phyloP scores from a whole-genome alignment of 2,888 invertebrate genomes.

The Agriopis marginaria region DNA sequence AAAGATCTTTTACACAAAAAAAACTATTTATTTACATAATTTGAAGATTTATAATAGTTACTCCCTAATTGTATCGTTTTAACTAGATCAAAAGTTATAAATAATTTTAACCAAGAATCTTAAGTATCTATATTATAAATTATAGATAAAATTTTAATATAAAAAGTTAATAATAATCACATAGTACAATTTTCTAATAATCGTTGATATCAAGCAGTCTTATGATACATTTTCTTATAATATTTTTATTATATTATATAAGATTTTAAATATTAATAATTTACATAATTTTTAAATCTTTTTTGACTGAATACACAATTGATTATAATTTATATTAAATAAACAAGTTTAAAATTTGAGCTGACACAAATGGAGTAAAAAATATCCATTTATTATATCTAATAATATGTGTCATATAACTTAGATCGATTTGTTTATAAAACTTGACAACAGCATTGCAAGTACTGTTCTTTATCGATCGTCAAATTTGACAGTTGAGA shows the following conservation, averaged over 20 bases:
- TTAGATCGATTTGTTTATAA: too few species aligned
- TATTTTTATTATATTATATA: conserved; percentile 9
- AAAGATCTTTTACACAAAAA: background rate
- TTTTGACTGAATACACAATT: conserved; percentile 1
- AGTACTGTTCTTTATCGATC: too few species aligned
- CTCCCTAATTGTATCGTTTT: background rate
- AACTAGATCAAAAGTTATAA: background rate
- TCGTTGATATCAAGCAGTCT: conserved; percentile 46
- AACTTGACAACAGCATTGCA: too few species aligned
- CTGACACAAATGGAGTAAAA: background rate
- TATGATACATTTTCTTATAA: conserved; percentile 39
- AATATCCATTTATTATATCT: background rate
- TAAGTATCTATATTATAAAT: background rate
- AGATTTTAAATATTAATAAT: background rate
- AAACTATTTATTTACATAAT: background rate
- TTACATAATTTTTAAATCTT: background rate
- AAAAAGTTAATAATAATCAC: conserved; percentile 17
- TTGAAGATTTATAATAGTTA: background rate
- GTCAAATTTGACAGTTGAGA: too few species aligned
- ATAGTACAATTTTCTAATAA: conserved; percentile 23
- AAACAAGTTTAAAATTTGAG: background rate
- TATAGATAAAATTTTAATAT: background rate
- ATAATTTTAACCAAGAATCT: background rate
- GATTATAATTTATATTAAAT: background rate
- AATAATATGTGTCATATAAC: background rate